Evolutionary conservation across 2,113 vertebrate species (phyloP).

Genomic region (Mormyrus iriodes): DNA sequence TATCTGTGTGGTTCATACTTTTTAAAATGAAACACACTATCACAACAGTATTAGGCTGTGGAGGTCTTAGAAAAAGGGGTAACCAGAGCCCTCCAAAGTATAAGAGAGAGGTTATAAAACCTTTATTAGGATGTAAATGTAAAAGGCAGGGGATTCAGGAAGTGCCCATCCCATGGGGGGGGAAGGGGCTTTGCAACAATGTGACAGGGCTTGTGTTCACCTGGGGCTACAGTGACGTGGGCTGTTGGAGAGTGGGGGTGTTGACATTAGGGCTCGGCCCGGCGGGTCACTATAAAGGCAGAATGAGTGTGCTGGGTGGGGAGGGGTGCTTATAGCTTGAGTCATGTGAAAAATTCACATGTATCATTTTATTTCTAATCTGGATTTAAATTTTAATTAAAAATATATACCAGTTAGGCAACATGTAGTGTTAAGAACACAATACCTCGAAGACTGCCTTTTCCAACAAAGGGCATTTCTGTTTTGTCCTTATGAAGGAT

Average conservation of each 20-base stretch:
- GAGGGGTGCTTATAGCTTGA: background rate
- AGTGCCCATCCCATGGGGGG: background rate
- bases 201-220: background rate
- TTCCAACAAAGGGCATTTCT: background rate
- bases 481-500: background rate
- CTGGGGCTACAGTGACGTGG: too few relatives aligned
- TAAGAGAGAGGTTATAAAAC: background rate
- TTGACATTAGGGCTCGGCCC: background rate
- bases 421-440: background rate
- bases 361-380: background rate
- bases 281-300: background rate
- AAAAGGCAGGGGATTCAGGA: background rate
- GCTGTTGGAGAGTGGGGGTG: background rate
- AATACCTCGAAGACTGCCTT: background rate
- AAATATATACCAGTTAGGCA: background rate
- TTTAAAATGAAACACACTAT: background rate
- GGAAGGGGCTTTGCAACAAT: background rate
- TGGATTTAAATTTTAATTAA: background rate
- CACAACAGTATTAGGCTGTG: background rate
- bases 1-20: background rate
- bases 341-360: background rate
- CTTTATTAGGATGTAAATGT: slow-evolving; percentile 3
- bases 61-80: background rate
- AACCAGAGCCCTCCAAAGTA: background rate
- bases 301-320: background rate